Conservation (phyloP, 2,113 vertebrate species). For the Clarias batrachus region DNA sequence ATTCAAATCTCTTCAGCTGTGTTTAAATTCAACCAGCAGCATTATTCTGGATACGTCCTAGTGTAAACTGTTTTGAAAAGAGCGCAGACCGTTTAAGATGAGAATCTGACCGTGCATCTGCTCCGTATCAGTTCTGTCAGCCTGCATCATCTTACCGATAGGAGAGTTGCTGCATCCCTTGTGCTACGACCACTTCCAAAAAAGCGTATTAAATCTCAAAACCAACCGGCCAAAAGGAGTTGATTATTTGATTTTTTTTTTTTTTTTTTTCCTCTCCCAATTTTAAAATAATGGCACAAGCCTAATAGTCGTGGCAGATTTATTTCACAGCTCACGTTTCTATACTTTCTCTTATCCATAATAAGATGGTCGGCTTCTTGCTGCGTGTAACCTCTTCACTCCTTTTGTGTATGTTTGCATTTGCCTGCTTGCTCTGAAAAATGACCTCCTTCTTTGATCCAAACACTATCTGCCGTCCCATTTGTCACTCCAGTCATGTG, state of each 20-base stretch:
- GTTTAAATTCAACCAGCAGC: conserved; percentile 26
- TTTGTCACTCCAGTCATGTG: conserved; percentile 18
- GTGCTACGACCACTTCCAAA: conserved; percentile 25
- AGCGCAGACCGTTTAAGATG: conserved; percentile 36
- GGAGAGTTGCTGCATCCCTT: conserved; percentile 52
- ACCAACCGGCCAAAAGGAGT: neutral
- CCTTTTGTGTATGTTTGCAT: conserved; percentile 21
- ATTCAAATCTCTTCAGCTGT: conserved; percentile 37
- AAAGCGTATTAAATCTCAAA: neutral
- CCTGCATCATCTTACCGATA: conserved; percentile 44
- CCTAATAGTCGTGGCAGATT: neutral
- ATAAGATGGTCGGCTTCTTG: neutral
- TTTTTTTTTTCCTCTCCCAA: neutral
- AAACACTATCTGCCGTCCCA: neutral
- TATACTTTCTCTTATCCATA: neutral
- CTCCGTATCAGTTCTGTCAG: conserved; percentile 38
- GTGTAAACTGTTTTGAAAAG: conserved; percentile 50
- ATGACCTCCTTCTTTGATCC: conserved; percentile 18
- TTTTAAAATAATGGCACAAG: neutral
- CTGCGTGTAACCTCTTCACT: conserved; percentile 1
- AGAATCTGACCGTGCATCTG: conserved; percentile 29
- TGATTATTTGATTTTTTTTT: too few relatives aligned
- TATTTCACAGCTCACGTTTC: neutral
- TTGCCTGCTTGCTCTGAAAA: conserved; percentile 6
- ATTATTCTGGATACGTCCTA: conserved; percentile 12